phyloP scores from a whole-genome alignment of 2,113 vertebrate genomes.

The Tyto alba region DNA sequence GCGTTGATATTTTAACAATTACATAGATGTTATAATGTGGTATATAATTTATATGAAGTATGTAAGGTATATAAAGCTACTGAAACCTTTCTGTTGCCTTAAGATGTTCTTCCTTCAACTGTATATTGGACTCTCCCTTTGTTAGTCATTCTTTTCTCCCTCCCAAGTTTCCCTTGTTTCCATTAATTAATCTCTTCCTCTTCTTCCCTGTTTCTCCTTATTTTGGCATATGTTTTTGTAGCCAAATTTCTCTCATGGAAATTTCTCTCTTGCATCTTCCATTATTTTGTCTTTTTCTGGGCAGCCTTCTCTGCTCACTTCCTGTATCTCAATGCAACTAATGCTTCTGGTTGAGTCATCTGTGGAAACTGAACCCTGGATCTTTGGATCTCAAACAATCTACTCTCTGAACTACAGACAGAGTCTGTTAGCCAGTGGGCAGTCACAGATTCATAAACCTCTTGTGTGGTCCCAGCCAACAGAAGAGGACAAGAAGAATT shows the following conservation, averaged over 20 bases:
- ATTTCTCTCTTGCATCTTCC: background rate
- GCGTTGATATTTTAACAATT: background rate
- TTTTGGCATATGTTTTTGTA: background rate
- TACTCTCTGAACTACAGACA: background rate
- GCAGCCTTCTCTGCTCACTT: background rate
- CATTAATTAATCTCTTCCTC: background rate
- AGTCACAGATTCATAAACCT: background rate
- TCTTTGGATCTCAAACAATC: constrained; percentile 11
- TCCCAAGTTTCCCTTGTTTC: background rate
- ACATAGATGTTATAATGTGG: background rate
- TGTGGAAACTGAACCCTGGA: background rate
- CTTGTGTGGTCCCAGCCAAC: constrained; percentile 6
- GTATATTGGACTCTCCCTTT: background rate
- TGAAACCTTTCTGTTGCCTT: background rate
- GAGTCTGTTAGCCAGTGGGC: background rate
- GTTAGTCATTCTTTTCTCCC: background rate
- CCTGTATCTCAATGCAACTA: background rate
- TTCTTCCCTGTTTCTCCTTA: background rate
- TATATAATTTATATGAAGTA: background rate
- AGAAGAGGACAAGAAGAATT: background rate
- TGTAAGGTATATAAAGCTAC: background rate
- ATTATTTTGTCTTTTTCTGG: background rate
- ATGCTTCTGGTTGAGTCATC: constrained; percentile 4
- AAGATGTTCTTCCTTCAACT: background rate
- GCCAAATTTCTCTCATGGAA: background rate